A percentile compares a stretch with the other conserved stretches of the same genome.
Conservation (phyloP, 2,113 vertebrate genomes). For the Herpetotheres cachinnans region DNA sequence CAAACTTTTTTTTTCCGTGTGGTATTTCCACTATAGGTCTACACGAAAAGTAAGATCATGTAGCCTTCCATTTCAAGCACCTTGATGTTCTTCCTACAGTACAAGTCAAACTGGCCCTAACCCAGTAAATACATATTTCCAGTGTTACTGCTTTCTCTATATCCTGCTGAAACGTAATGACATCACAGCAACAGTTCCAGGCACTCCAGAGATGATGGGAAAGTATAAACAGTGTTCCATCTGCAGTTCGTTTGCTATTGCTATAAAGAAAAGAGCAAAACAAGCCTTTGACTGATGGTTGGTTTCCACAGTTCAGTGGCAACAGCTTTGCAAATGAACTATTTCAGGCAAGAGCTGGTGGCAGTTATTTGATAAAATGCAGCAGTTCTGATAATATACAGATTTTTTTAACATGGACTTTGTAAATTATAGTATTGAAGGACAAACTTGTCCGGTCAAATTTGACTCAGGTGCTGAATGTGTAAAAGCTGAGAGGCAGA, state of each 20-base stretch:
- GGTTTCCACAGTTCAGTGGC: conserved; percentile 37
- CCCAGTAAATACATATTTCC: neutral
- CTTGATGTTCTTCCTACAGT: neutral
- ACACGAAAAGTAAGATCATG: neutral
- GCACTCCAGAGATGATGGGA: neutral
- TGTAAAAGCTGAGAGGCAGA: conserved; percentile 21
- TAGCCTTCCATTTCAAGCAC: neutral
- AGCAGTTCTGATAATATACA: conserved; percentile 2
- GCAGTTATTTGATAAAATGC: conserved; percentile 49
- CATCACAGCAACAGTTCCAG: neutral
- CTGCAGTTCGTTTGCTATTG: conserved; percentile 39
- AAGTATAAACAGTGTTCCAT: conserved; percentile 56
- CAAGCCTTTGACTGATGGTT: conserved; percentile 36
- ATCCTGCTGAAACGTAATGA: neutral
- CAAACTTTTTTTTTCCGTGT: fast-evolving
- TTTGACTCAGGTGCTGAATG: conserved; percentile 32
- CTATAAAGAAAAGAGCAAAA: conserved; percentile 9
- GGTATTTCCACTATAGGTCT: neutral
- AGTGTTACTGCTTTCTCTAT: neutral
- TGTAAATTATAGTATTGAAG: conserved; percentile 18
- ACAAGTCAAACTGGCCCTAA: neutral
- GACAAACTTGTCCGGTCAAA: conserved; percentile 51
- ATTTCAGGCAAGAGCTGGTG: neutral
- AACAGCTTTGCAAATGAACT: conserved; percentile 21
- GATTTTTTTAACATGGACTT: neutral